Base-by-base conservation (phyloP, 2,888 invertebrate genomes). In the Plebejus anna region DNA sequence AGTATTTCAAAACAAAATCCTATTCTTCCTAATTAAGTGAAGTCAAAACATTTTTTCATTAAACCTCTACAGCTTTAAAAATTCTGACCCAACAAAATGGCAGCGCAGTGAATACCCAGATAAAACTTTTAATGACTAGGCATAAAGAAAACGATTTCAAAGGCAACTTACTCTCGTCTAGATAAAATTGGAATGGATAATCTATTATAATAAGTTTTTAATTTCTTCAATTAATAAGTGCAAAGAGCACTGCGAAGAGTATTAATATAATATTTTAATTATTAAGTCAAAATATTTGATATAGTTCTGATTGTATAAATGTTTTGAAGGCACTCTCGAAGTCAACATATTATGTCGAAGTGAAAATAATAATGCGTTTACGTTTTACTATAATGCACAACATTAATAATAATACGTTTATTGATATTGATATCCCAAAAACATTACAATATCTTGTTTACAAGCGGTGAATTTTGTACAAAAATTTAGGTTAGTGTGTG, bases 61-160 rank as follows among this genome's bases (percentile, higher is more conserved):
- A 42, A 28, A 51, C 4, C 72, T 72, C 42, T 47, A 72, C 13
- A 72, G 47, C 42, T 72, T 72, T 13, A 72, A 72, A 72, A 72
- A 51, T 71, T 72, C 72, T 72, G 47, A 72, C 51, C 72, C 28
- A 47, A 72, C 72, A 72, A 47, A 72, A 72, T 72, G 47, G 22
- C 28, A 42, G 28, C 47, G 72, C 76, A 70, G 22, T 42, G 36
- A 75, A 75, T 61, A n/a, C 59, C 38, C n/a, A 51, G 51, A 70
- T 70, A 70, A 55, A 76, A 76, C 55, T 70, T 76, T 76, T 76
- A 76, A 70, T 70, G 76, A 76, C 70, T 36, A 66, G 47, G 70
- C 76, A 76, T 76, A 76, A 76, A 75, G 75, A 61, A 75, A 76
- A 70, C 70, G 70, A 70, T 76, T 76, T 76, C 76, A 76, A 76